Conservation (phyloP, 92 coral and sea anemone genomes). For the Porites rus region DNA sequence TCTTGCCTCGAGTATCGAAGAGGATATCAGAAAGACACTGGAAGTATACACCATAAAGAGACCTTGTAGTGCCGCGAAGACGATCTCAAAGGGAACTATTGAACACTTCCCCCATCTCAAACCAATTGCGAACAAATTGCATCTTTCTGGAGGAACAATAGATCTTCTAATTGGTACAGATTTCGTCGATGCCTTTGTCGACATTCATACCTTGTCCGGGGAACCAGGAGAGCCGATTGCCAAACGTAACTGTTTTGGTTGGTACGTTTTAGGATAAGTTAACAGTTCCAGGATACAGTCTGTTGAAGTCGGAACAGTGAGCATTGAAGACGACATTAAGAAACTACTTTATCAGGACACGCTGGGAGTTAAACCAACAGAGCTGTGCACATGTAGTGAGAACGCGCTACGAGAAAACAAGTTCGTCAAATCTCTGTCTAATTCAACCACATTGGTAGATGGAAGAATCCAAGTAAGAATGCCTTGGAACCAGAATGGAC, state of each 20-base stretch:
- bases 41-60: constrained; percentile 68
- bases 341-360: constrained; percentile 64
- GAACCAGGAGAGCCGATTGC: constrained; percentile 62
- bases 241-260: constrained; percentile 56
- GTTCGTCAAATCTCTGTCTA: constrained; percentile 61
- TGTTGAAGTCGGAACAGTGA: constrained; percentile 60
- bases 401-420: constrained; percentile 53
- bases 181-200: constrained; percentile 65
- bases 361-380: constrained; percentile 65
- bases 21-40: constrained; percentile 50
- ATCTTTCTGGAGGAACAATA: constrained; percentile 55
- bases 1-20: constrained; percentile 51
- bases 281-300: constrained; percentile 46
- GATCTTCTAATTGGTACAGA: constrained; percentile 74
- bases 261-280: constrained; percentile 62
- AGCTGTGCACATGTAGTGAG: constrained; percentile 70
- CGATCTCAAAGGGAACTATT: constrained; percentile 44
- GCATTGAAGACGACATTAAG: constrained; percentile 51
- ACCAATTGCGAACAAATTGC: neutral
- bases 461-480: constrained; percentile 72
- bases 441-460: constrained; percentile 51
- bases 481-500: constrained; percentile 41
- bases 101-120: constrained; percentile 17
- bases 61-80: constrained; percentile 69
- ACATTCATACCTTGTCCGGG: constrained; percentile 36